Conservation (phyloP, 30 jellyfish, hydroid and myxozoan genomes). For the Calvadosia cruxmelitensis region DNA sequence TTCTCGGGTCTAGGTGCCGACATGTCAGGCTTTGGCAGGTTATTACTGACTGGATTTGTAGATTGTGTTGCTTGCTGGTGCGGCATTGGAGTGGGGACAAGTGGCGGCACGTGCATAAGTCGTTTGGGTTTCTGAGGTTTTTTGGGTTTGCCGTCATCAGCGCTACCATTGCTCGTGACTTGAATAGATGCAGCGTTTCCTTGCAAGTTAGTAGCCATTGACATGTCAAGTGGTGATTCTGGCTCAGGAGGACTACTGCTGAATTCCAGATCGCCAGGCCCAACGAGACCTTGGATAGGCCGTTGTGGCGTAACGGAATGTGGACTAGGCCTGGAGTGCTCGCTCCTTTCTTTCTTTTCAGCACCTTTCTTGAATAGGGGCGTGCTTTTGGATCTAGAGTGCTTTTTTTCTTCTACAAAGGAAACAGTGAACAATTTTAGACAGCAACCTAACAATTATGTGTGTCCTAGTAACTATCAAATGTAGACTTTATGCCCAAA, state of each 20-base stretch:
- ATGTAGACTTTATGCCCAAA: too few species aligned
- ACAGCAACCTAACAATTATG: too few species aligned
- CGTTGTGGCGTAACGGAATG: constrained; percentile 1
- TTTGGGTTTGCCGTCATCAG: background rate
- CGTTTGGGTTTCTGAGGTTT: background rate
- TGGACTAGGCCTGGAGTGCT: background rate
- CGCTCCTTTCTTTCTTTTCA: background rate
- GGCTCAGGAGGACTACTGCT: constrained; percentile 50
- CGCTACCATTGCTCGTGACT: background rate
- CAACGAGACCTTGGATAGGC: constrained; percentile 88
- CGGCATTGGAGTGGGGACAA: background rate
- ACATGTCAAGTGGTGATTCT: background rate
- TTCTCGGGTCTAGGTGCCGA: constrained; percentile 16
- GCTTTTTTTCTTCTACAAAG: background rate
- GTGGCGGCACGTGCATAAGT: background rate
- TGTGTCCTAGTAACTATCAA: too few species aligned
- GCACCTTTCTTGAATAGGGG: background rate
- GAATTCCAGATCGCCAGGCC: constrained; percentile 81
- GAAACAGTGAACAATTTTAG: too few species aligned
- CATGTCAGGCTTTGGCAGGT: too few species aligned
- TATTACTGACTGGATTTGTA: background rate
- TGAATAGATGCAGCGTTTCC: background rate
- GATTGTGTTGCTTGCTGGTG: background rate
- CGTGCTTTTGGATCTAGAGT: background rate
- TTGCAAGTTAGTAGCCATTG: background rate